phyloP scores from a whole-genome alignment of 2,113 vertebrate species.

The Scatophagus argus region DNA sequence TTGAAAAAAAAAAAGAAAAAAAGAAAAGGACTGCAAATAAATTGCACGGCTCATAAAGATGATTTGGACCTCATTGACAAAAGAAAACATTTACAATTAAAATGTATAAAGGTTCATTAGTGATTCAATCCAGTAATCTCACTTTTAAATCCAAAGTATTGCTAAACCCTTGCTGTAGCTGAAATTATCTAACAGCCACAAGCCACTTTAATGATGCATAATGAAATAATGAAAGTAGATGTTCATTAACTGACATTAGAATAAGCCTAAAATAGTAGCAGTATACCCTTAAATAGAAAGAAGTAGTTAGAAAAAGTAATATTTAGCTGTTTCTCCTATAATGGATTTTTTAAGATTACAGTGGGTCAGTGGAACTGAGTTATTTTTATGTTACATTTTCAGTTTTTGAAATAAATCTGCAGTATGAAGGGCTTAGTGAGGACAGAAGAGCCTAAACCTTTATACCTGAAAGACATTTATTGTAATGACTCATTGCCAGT shows the following conservation, averaged over 20 bases:
- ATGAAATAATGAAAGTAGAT: background rate
- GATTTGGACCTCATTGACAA: background rate
- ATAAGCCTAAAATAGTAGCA: background rate
- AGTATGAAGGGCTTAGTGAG: background rate
- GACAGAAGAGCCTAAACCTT: background rate
- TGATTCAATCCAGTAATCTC: background rate
- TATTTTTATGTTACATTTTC: no score
- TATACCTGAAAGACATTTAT: background rate
- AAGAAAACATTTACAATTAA: background rate
- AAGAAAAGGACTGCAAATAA: background rate
- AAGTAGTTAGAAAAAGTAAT: background rate
- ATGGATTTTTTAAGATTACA: background rate
- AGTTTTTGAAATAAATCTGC: background rate
- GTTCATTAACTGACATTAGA: background rate
- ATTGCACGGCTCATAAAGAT: background rate
- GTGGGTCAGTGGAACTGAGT: no score
- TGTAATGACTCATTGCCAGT: background rate
- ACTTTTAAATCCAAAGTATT: slow-evolving; percentile 3
- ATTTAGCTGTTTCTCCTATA: background rate
- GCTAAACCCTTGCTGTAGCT: background rate
- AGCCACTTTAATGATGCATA: background rate
- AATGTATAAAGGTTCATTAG: background rate
- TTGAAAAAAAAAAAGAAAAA: background rate
- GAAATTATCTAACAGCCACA: background rate
- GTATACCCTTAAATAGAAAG: background rate